These are phyloP conservation scores for Champsocephalus gunnari DNA, from an alignment of 2,797 vertebrate genomes.

Conservation along the genomic window DNA sequence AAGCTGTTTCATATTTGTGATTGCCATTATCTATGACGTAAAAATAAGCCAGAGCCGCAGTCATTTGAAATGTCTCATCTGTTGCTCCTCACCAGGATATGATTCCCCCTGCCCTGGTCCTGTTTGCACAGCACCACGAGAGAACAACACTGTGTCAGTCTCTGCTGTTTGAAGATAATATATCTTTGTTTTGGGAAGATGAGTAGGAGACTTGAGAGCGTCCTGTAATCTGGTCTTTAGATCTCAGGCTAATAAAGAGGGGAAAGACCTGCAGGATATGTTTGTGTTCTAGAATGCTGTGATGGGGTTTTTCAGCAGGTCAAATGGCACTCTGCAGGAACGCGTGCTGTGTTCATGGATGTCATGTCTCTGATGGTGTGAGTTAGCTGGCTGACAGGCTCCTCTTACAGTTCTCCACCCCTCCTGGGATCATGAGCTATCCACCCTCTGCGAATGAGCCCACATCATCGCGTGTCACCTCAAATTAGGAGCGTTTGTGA, in stretches of 20 bases:
- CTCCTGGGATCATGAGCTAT: slow-evolving; percentile 28
- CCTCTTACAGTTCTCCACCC: slow-evolving; percentile 45
- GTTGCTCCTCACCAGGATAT: slow-evolving; percentile 40
- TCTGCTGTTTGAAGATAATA: slow-evolving; percentile 58
- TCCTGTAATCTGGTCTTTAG: slow-evolving; percentile 44
- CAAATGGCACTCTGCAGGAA: slow-evolving; percentile 60
- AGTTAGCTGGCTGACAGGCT: slow-evolving; percentile 44
- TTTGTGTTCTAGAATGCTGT: slow-evolving; percentile 42
- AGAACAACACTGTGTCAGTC: slow-evolving; percentile 56
- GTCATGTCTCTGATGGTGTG: slow-evolving; percentile 56
- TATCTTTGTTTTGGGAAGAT: slow-evolving; percentile 71
- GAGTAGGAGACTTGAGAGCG: slow-evolving; percentile 32
- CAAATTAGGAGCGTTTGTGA: slow-evolving; percentile 46
- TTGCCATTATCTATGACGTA: slow-evolving; percentile 48
- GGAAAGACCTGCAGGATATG: slow-evolving; percentile 67
- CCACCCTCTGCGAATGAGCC: slow-evolving; percentile 40
- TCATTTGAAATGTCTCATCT: slow-evolving; percentile 33
- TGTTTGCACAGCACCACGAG: slow-evolving; percentile 52
- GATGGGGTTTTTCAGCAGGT: slow-evolving; percentile 45
- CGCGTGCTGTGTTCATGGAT: slow-evolving; percentile 57
- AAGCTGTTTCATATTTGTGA: slow-evolving; percentile 47
- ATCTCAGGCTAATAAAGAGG: slow-evolving; percentile 66
- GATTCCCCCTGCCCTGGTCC: slow-evolving; percentile 13
- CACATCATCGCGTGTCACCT: slow-evolving; percentile 46
- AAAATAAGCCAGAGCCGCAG: slow-evolving; percentile 26